A percentile compares a stretch with the other conserved stretches of the same genome.
These are phyloP conservation scores for Triplophysa rosa DNA, from an alignment of 2,113 vertebrate species.

Conservation along the genomic window DNA sequence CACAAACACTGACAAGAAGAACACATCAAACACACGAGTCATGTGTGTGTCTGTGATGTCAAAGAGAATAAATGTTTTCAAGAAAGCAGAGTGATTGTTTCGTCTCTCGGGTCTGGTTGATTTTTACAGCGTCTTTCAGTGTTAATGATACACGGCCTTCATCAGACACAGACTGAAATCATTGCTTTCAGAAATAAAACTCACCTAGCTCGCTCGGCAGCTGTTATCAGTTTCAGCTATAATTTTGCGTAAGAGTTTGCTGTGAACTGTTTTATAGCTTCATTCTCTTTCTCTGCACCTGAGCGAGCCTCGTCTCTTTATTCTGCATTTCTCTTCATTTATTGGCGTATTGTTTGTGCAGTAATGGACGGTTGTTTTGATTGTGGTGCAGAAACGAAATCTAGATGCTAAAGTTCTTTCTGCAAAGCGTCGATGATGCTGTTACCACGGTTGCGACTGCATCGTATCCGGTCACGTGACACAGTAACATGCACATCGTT, in stretches of 20 bases:
- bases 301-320: slow-evolving; percentile 3
- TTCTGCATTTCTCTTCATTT: neutral
- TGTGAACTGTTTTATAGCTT: slow-evolving; percentile 3
- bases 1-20: too few relatives aligned
- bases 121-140: neutral
- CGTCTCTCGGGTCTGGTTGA: neutral
- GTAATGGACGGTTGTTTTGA: neutral
- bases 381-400: neutral
- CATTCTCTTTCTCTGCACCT: slow-evolving; percentile 11
- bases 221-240: neutral
- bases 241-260: slow-evolving; percentile 3
- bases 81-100: neutral
- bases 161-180: neutral
- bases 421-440: too few relatives aligned
- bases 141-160: slow-evolving; percentile 18
- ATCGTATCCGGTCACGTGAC: too few relatives aligned
- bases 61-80: too few relatives aligned
- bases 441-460: too few relatives aligned
- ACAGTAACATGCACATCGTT: too few relatives aligned
- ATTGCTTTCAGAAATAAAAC: neutral
- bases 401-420: too few relatives aligned
- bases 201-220: neutral
- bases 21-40: too few relatives aligned
- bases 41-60: neutral
- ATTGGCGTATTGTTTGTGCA: neutral